Evolutionary conservation across 2,888 invertebrate species (phyloP), one percentile per base, ranked within the genome.

Genomic region (Dynastes hyllus): DNA sequence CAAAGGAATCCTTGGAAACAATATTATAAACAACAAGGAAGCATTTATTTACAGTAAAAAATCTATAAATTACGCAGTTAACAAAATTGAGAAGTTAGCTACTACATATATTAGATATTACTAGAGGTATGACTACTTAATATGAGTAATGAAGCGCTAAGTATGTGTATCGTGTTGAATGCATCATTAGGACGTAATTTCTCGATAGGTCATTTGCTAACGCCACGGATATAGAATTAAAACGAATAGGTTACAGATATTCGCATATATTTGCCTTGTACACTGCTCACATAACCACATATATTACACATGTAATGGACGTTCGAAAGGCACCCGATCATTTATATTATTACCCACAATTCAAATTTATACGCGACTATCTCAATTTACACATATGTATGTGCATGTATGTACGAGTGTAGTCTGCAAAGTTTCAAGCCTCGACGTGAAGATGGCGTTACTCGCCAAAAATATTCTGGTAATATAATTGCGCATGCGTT

Each of bases 201-300:
- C 66, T 67, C 40, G 66, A 67, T 67, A 67, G 66, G 45, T 67
- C 66, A 67, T 67, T 67, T 67, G 40, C 66, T 67, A 40, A 45
- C 6, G 16, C 40, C 66, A 40, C 4, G 11, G 22, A 67, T 58
- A 58, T 58, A 58, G 55, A 16, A 67, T 45, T 67, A 67, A 67
- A 67, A 67, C 40, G 66, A 22, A 45, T 67, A 22, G 66, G 40
- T 67, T 67, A 45, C 66, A 67, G 45, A 67, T 67, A 67, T 67
- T 67, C 16, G 66, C 66, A 66, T 16, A 66, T 53, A 37, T 37
- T 16, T 9, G 22, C 55, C 55, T 58, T 58, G 8, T 58, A 22
- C 22, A 1, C 11, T 8, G 45, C 45, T 8, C 45, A 6, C 22
- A 58, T 16, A 58, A 22, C 5, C 22, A 22, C 27, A 58, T 58